These are phyloP conservation scores for Myzus persicae DNA, from an alignment of 1,140 invertebrate species.

Conservation along the genomic window DNA sequence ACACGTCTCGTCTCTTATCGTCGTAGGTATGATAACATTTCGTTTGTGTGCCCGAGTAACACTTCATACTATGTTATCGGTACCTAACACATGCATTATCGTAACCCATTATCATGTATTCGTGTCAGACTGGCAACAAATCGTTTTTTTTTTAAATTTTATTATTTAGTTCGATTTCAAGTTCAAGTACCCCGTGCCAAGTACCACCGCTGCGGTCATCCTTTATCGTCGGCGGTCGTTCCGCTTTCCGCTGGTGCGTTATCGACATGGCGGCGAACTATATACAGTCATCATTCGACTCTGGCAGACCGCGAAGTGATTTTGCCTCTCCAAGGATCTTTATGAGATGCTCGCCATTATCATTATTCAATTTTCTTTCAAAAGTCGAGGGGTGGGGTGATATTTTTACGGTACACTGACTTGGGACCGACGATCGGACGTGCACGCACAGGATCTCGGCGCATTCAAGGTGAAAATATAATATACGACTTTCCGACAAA, in stretches of 20 bases:
- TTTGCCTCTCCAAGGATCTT: background rate
- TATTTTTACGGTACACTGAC: slow-evolving; percentile 13
- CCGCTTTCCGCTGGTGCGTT: slow-evolving; percentile 6
- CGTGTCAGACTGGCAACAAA: background rate
- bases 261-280: background rate
- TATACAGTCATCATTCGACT: background rate
- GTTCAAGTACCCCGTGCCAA: background rate
- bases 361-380: background rate
- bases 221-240: background rate
- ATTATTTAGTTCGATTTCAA: background rate
- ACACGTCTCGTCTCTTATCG: background rate
- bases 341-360: background rate
- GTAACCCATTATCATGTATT: background rate
- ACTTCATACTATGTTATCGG: background rate
- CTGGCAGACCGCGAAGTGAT: background rate
- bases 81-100: background rate
- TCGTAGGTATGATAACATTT: background rate
- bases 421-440: background rate
- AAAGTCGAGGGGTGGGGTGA: background rate
- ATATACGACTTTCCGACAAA: background rate
- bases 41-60: background rate
- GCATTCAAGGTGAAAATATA: background rate
- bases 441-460: background rate
- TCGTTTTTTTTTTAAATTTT: background rate
- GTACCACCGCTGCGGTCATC: background rate